Percentiles rank a stretch among this genome's conserved stretches.
Evolutionary conservation across 1,140 invertebrate species (phyloP).

Genomic region (Orchesella cincta): DNA sequence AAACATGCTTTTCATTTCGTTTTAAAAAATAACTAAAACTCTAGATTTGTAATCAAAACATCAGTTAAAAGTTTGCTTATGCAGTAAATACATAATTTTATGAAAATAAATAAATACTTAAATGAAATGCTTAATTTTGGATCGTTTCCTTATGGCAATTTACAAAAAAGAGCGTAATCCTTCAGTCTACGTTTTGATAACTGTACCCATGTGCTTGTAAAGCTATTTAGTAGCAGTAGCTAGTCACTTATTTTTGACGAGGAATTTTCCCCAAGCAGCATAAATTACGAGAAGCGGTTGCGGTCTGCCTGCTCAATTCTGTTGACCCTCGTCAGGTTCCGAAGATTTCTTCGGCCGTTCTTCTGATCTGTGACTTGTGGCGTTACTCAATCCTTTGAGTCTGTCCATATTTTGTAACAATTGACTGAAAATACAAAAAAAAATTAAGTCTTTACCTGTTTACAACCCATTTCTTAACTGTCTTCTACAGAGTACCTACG

Average conservation of each 20-base stretch:
- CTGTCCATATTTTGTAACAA: neutral
- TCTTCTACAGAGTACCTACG: neutral
- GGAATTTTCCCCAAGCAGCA: neutral
- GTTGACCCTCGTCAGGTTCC: neutral
- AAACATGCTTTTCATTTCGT: no score
- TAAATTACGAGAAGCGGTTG: neutral
- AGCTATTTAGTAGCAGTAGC: neutral
- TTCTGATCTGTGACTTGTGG: neutral
- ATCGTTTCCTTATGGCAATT: conserved; percentile 4
- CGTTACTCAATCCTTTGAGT: neutral
- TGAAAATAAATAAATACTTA: conserved; percentile 12
- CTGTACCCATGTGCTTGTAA: conserved; percentile 4
- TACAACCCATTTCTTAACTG: neutral
- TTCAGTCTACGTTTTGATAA: conserved; percentile 12
- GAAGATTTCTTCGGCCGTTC: neutral
- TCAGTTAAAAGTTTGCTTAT: no score
- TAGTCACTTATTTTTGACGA: neutral
- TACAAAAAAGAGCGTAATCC: neutral
- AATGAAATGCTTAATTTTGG: no score
- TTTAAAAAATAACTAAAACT: no score
- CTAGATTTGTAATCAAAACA: no score
- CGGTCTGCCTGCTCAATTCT: neutral
- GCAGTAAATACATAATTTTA: no score
- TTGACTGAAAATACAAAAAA: neutral
- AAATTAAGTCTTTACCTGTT: neutral